phyloP scores from a whole-genome alignment of 2,113 vertebrate species.

The Ovibos moschatus region DNA sequence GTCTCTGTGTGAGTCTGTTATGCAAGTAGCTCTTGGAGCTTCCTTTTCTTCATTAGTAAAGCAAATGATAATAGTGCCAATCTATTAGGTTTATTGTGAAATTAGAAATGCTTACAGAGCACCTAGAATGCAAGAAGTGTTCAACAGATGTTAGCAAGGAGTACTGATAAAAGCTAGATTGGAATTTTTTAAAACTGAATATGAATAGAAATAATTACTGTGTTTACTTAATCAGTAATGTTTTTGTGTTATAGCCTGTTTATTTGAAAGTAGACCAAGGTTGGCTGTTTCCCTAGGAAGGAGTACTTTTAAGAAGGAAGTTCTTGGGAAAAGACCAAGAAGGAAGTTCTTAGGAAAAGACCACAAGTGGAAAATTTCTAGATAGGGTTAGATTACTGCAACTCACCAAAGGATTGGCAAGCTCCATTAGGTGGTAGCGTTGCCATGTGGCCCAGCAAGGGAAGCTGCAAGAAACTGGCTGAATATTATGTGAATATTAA shows the following conservation, averaged over 20 bases:
- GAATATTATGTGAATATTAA: slow-evolving; percentile 38
- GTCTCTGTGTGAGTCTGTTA: neutral
- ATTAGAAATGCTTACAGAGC: neutral
- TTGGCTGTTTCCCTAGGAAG: neutral
- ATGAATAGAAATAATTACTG: neutral
- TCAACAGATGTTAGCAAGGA: neutral
- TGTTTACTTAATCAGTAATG: neutral
- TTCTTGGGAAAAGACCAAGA: neutral
- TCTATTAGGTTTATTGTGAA: neutral
- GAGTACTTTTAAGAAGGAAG: neutral
- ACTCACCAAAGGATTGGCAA: neutral
- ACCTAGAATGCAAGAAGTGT: neutral
- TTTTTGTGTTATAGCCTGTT: neutral
- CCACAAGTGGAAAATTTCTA: neutral
- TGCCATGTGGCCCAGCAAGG: neutral
- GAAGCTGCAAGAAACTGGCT: slow-evolving; percentile 12
- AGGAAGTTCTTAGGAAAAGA: neutral
- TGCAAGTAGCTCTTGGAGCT: neutral
- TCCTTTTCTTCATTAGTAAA: neutral
- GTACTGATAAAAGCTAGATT: neutral
- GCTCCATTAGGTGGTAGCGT: slow-evolving; percentile 58
- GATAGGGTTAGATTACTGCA: neutral
- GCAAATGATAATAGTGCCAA: neutral
- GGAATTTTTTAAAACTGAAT: neutral
- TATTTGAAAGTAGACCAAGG: neutral